Percentiles rank a stretch among this genome's conserved stretches.
These are phyloP conservation scores for Aphodius sticticus DNA, from an alignment of 2,888 invertebrate genomes.

Conservation along the genomic window DNA sequence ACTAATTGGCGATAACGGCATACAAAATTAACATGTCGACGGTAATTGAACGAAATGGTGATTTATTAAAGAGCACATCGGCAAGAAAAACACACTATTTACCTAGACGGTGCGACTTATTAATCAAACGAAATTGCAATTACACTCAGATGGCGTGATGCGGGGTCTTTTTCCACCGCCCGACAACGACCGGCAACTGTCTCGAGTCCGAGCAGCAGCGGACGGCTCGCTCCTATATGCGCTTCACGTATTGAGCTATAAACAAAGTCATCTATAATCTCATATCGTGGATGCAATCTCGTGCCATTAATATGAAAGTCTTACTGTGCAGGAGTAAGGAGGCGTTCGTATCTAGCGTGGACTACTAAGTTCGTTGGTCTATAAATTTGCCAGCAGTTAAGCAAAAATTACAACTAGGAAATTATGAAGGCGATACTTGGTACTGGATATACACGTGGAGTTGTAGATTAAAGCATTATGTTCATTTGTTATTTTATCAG, in stretches of 20 bases:
- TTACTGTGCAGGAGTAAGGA: slow-evolving; percentile 16
- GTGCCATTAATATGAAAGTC: slow-evolving; percentile 24
- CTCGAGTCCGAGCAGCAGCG: slow-evolving; percentile 15
- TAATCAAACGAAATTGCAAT: slow-evolving; percentile 24
- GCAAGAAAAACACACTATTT: slow-evolving; percentile 24
- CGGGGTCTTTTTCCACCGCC: slow-evolving; percentile 15
- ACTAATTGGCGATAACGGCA: slow-evolving; percentile 20
- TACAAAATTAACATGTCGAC: slow-evolving; percentile 19
- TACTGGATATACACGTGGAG: not conserved
- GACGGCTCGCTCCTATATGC: slow-evolving; percentile 9
- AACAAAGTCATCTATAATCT: slow-evolving; percentile 25
- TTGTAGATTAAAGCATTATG: not conserved
- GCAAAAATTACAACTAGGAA: slow-evolving; percentile 22
- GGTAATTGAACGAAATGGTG: slow-evolving; percentile 20
- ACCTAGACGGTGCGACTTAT: slow-evolving; percentile 19
- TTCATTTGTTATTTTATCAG: not conserved
- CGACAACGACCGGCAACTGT: not conserved
- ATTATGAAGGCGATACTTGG: slow-evolving; percentile 4
- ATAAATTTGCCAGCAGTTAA: slow-evolving; percentile 14
- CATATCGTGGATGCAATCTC: slow-evolving; percentile 15
- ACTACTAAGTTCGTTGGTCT: slow-evolving; percentile 19
- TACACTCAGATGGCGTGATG: slow-evolving; percentile 19
- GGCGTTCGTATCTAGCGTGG: slow-evolving; percentile 21
- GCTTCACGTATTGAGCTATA: slow-evolving; percentile 25
- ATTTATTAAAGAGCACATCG: slow-evolving; percentile 13